Evolutionary conservation across 2,888 invertebrate genomes (phyloP), one percentile per base, ranked within the genome.

Genomic region (Drosophila anomalata): DNA sequence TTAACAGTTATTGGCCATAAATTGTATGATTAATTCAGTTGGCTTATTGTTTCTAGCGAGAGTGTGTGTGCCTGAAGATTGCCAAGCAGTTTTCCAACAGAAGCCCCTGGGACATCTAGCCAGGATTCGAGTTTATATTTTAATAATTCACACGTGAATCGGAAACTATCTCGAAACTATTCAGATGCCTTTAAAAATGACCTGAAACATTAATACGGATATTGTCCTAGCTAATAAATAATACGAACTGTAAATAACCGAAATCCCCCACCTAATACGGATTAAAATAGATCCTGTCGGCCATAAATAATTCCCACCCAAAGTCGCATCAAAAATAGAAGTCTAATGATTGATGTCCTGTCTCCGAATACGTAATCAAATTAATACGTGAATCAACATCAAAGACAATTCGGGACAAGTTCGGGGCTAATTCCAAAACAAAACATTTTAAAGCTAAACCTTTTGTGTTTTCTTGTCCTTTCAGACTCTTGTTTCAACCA

Each of bases 401-500:
- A 29, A 20, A 20, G 20, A 41, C 36, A 3, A 33, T 33, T 29
- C 9, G 9, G 8, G 9, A 17, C 17, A 1, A 17, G 9, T 29
- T 29, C 29, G 29, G 29, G 6, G 12, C 4, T 51, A n/a, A 17
- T 31, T 11, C 33, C 8, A 33, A 24, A 52, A 39, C 24, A 12
- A 9, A 58, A 44, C 63, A 54, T 17, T 17, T 20, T 20, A 3
- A 9, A 20, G 17, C 41, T 42, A 42, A 42, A 42, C 14, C 41
- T 12, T 42, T 42, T 22, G 20, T 22, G n/a, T 51, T 46, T 39
- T 39, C n/a, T 31, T 26, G 2, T 29, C 22, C 41, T 68, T 48
- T n/a, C 48, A 68, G 69, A 33, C 26, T 68, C 80, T 79, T 85
- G 69, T 66, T 86, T 87, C 73, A 82, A 77, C 72, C 83, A 79